Evolutionary conservation across 2,113 vertebrate species (phyloP).

Genomic region (Naja naja): DNA sequence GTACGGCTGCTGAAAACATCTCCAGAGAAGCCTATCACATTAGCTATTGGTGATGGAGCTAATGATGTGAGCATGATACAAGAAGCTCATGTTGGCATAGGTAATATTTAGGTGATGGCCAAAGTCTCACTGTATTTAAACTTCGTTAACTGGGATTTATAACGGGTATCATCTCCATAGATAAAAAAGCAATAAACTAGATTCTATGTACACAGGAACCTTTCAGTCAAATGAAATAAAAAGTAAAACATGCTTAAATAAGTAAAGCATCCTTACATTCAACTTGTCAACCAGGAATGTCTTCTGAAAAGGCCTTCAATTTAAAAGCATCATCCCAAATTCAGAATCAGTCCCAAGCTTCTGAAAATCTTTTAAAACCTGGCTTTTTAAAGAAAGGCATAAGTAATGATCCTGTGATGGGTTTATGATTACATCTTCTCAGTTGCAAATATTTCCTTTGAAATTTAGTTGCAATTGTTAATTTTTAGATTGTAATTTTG

Average conservation of each 20-base stretch:
- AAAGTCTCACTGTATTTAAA: not conserved
- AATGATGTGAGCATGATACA: slow-evolving; percentile 99
- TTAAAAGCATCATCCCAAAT: not conserved
- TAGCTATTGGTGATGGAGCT: slow-evolving; percentile 93
- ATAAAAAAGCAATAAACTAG: not conserved
- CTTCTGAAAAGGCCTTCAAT: not conserved
- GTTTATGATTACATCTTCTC: not conserved
- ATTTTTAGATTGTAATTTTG: not conserved
- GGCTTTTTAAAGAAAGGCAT: no score
- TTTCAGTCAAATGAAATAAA: not conserved
- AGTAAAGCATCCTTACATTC: not conserved
- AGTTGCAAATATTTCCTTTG: not conserved
- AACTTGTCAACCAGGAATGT: not conserved
- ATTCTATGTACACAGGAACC: no score
- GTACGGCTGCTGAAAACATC: slow-evolving; percentile 93
- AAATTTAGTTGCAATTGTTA: not conserved
- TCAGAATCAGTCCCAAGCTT: no score
- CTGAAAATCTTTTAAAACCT: no score
- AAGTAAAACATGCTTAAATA: not conserved
- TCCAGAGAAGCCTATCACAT: slow-evolving; percentile 93
- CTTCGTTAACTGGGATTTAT: not conserved
- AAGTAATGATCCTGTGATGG: not conserved
- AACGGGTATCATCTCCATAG: not conserved
- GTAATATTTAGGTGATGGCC: slow-evolving; percentile 65
- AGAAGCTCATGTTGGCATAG: slow-evolving; percentile 96